A percentile compares a stretch with the other conserved stretches of the same genome.
These are phyloP conservation scores for Colistium nudipinnis DNA, from an alignment of 2,113 vertebrate species.

Conservation along the genomic window DNA sequence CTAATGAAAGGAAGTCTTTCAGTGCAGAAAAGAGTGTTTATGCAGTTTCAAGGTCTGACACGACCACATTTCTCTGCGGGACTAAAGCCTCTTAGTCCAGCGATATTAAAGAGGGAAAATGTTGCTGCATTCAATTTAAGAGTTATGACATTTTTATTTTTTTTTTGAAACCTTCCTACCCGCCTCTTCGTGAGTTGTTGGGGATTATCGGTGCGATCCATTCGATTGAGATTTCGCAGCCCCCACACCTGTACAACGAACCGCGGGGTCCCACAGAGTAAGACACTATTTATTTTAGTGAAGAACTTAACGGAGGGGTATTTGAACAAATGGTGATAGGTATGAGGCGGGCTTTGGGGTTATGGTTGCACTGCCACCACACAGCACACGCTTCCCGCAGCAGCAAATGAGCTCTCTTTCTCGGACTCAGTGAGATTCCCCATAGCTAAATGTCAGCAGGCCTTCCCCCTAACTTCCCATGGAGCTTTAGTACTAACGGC, in stretches of 20 bases:
- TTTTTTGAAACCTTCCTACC: background rate
- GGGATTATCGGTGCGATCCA: constrained; percentile 14
- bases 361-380: constrained; percentile 15
- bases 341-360: constrained; percentile 22
- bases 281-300: background rate
- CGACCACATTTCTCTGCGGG: background rate
- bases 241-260: background rate
- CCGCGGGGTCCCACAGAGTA: constrained; percentile 10
- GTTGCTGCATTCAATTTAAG: background rate
- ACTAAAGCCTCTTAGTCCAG: background rate
- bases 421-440: constrained; percentile 32
- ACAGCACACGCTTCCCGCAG: constrained; percentile 26
- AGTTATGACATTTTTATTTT: background rate
- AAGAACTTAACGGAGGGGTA: constrained; percentile 26
- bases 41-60: background rate
- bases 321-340: constrained; percentile 30
- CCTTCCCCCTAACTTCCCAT: constrained; percentile 31
- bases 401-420: constrained; percentile 42
- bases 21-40: no score
- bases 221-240: constrained; percentile 2
- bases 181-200: background rate
- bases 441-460: constrained; percentile 52
- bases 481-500: constrained; percentile 41
- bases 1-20: no score
- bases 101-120: background rate